Conservation (phyloP, 2,113 vertebrate genomes). For the Bettongia penicillata region DNA sequence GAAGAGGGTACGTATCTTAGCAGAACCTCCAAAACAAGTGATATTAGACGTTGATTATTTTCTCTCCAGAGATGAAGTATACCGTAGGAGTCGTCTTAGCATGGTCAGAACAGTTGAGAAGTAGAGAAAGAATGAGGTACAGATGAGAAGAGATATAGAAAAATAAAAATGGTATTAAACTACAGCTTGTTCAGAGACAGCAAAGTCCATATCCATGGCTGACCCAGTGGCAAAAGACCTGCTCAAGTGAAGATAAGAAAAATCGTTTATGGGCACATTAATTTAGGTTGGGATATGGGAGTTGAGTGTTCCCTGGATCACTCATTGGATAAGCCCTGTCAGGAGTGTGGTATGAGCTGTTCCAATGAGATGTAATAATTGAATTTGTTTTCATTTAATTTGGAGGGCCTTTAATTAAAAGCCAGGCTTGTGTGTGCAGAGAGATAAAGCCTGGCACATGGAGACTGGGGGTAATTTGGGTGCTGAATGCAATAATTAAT, state of each 20-base stretch:
- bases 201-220: constrained; percentile 66
- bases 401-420: constrained; percentile 90
- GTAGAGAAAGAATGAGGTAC: constrained; percentile 31
- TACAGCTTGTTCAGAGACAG: constrained; percentile 62
- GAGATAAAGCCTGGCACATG: constrained; percentile 86
- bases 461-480: constrained; percentile 84
- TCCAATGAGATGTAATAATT: constrained; percentile 88
- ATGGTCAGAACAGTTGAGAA: neutral
- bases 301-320: constrained; percentile 74
- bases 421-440: constrained; percentile 83
- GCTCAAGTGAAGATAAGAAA: constrained; percentile 83
- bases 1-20: constrained; percentile 43
- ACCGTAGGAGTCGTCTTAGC: constrained; percentile 20
- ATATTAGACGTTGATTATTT: constrained; percentile 50
- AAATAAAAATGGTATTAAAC: constrained; percentile 66
- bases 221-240: constrained; percentile 77
- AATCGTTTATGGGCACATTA: constrained; percentile 82
- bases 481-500: constrained; percentile 87
- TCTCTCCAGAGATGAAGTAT: constrained; percentile 2
- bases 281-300: constrained; percentile 79
- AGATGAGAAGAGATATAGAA: constrained; percentile 42
- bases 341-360: constrained; percentile 79
- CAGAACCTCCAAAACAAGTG: constrained; percentile 19
- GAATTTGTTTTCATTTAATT: constrained; percentile 91
- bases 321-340: constrained; percentile 78